Evolutionary conservation across 2,113 vertebrate species (phyloP).

Genomic region (Vireo altiloquus): DNA sequence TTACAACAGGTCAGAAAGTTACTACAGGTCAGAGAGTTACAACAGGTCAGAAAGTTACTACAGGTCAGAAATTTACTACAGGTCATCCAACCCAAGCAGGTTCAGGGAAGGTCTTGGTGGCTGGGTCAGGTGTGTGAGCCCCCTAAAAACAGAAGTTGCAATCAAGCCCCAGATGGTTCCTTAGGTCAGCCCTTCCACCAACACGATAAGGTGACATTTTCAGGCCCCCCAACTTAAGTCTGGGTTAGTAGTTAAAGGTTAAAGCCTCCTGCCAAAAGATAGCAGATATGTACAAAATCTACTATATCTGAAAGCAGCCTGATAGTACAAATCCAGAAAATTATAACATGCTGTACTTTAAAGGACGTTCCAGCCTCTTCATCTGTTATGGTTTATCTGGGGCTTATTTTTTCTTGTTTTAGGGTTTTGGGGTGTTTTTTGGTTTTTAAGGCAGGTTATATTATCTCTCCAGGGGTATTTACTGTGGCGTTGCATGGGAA

Average conservation of each 20-base stretch:
- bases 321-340: neutral
- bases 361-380: neutral
- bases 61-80: neutral
- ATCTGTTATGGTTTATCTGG: neutral
- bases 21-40: neutral
- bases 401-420: neutral
- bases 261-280: neutral
- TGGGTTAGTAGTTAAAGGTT: neutral
- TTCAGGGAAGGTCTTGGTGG: neutral
- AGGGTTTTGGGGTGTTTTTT: neutral
- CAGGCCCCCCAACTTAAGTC: neutral
- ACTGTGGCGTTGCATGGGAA: neutral
- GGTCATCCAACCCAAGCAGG: neutral
- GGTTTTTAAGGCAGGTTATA: neutral
- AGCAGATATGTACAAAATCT: neutral
- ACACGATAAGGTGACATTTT: neutral
- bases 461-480: neutral
- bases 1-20: neutral
- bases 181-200: neutral
- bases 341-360: neutral
- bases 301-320: neutral
- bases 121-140: neutral
- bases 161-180: neutral
- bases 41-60: neutral
- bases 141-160: neutral